Base-by-base conservation (phyloP, 2,113 vertebrate species). In the Callopanchax toddi region DNA sequence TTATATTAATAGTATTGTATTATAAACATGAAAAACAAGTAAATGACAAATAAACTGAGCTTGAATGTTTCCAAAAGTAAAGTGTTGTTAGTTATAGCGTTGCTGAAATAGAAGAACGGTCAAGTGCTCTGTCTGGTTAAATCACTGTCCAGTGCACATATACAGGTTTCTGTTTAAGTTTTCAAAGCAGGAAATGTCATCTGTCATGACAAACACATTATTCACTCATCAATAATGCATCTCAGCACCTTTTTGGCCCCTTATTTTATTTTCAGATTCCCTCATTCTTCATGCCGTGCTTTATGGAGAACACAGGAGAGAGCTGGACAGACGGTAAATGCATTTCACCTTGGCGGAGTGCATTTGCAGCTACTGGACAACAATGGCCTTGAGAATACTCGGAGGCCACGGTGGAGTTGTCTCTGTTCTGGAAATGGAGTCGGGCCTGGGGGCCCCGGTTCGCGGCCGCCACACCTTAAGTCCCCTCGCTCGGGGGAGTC, bases 221-320 rank as follows among this genome's bases (percentile, higher is more conserved):
- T 92, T 79, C 65, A 49, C 84, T 83, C 93, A 96, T 97, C 92
- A 95, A 96, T 96, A 97, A 94, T 95, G 92, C 92, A 97, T 92
- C 75, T 58, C 57, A 22, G 72, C 82, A 73, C 64, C 60, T 82
- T 90, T 89, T 82, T 83, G 87, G 84, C 23, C 42, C 20, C 54
- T 67, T 91, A 91, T 91, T 95, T 95, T 95, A 94, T 95, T 96
- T 96, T 93, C 93, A 93, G 93, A 92, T 92, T 76, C 91, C 88
- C 87, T 92, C 91, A 87, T 85, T 89, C 89, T 92, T 94, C 93
- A 92, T 94, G 94, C 87, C 86, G 86, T 78, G 90, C 92, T 94
- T 94, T 93, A 76, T 92, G 92, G 90, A 94, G 94, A 94, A 93
- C 96, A 96, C 95, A 92, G 83, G 94, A 97, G 94, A 96, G 90